Evolutionary conservation across 2,888 invertebrate species (phyloP), one percentile per base, ranked within the genome.

Genomic region (Drosophila ezoana): DNA sequence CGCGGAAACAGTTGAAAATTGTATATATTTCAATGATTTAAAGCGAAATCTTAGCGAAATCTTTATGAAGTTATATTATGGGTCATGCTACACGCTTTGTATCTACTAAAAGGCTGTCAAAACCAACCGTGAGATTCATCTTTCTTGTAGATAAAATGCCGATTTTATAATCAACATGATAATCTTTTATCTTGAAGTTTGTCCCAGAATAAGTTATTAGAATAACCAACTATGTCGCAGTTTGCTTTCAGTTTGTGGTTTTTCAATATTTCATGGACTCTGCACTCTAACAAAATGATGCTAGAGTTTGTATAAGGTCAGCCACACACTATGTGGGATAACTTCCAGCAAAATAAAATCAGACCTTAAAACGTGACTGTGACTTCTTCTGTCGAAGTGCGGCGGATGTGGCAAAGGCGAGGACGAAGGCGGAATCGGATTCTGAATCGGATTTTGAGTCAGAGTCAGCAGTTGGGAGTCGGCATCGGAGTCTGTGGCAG

Each of bases 291-390:
- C 35, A 13, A 54, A 35, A 43, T 16, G 1, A 1, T 40, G 10
- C 41, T 11, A 16, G 23, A 2, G 16, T n/a, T 16, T 14, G 41
- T 13, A 35, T n/a, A 35, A 20, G 40, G 14, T 8, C 8, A 28
- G 28, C 6, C 28, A 41, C 14, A 43, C 33, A 41, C 38, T 20
- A n/a, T 33, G 37, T 14, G 41, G 32, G 28, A 41, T 32, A 53
- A 37, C 51, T n/a, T 44, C 33, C 4, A 14, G 58, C 47, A 60
- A 76, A 82, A 81, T 84, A 73, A 81, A 82, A 81, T 83, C 75
- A 76, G 61, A 69, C 70, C 72, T 79, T 84, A 67, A 84, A 82
- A 79, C 64, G 81, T 73, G 77, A 72, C 65, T 72, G 59, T 64
- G 60, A 75, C 65, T 81, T 68, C 61, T 66, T 68, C 63, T 66